Percentiles rank a stretch among this genome's conserved stretches.
These are phyloP conservation scores for Omphaloscelis lunosa DNA, from an alignment of 2,888 invertebrate genomes.

Conservation along the genomic window DNA sequence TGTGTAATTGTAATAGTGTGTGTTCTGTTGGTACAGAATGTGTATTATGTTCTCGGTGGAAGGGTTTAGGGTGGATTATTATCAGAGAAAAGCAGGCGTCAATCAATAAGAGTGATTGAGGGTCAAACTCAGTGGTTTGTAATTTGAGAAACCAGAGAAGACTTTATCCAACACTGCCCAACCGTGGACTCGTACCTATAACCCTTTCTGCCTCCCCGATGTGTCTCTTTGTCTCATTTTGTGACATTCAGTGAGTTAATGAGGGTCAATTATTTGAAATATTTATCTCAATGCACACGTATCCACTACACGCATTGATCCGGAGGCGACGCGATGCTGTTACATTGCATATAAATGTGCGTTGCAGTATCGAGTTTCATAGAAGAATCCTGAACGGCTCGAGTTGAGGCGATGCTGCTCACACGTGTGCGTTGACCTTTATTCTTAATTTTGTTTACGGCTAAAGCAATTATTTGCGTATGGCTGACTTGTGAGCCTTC, in stretches of 20 bases:
- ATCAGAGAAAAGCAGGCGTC: too few relatives aligned
- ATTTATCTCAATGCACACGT: neutral
- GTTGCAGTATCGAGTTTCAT: neutral
- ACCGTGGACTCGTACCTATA: neutral
- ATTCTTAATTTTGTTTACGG: slow-evolving; percentile 3
- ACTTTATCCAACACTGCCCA: neutral
- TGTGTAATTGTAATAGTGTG: too few relatives aligned
- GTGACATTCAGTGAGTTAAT: neutral
- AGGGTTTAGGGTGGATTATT: too few relatives aligned
- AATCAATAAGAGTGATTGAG: neutral
- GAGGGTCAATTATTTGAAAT: neutral
- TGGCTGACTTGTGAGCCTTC: slow-evolving; percentile 7
- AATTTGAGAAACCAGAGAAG: neutral
- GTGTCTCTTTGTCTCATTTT: neutral
- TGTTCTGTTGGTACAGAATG: too few relatives aligned
- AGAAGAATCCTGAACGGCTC: neutral
- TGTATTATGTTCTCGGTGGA: too few relatives aligned
- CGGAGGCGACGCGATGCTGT: neutral
- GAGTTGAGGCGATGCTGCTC: neutral
- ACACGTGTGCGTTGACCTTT: neutral
- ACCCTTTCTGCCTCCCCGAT: neutral
- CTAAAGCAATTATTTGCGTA: slow-evolving; percentile 18
- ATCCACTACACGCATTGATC: neutral
- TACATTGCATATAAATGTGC: neutral
- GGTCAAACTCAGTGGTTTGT: neutral